Percentiles rank a stretch among this genome's conserved stretches.
Conservation (phyloP, 2,888 invertebrate genomes). For the Parelbella ahira region DNA sequence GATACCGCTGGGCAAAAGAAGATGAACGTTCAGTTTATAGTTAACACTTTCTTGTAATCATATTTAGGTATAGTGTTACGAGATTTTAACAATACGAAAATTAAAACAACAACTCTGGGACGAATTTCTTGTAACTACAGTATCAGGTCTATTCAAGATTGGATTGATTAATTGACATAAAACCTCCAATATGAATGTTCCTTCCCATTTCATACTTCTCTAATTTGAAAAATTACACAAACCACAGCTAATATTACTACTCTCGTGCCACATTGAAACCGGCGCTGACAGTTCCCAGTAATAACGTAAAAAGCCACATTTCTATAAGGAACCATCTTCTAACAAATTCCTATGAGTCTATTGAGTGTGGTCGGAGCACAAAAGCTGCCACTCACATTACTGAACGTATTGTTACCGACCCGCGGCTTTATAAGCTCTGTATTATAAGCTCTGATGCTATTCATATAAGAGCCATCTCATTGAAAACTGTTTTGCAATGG, state of each 20-base stretch:
- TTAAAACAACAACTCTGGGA: too few species aligned
- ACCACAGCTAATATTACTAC: constrained; percentile 1
- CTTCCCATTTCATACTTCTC: too few species aligned
- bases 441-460: constrained; percentile 6
- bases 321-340: constrained; percentile 15
- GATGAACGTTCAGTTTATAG: too few species aligned
- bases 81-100: too few species aligned
- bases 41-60: not conserved
- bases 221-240: too few species aligned
- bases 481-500: not conserved
- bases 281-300: constrained; percentile 7
- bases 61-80: too few species aligned
- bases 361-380: constrained; percentile 16
- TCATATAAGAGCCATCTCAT: constrained; percentile 8
- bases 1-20: too few species aligned
- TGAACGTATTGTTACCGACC: constrained; percentile 16
- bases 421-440: constrained; percentile 5
- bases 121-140: too few species aligned
- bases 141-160: too few species aligned
- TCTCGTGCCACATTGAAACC: not conserved
- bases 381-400: constrained; percentile 19
- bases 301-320: constrained; percentile 19
- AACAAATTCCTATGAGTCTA: constrained; percentile 22
- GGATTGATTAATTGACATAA: too few species aligned
- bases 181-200: not conserved